Conservation (phyloP, 64 coral and sea anemone species). For the Platygyra sinensis region DNA sequence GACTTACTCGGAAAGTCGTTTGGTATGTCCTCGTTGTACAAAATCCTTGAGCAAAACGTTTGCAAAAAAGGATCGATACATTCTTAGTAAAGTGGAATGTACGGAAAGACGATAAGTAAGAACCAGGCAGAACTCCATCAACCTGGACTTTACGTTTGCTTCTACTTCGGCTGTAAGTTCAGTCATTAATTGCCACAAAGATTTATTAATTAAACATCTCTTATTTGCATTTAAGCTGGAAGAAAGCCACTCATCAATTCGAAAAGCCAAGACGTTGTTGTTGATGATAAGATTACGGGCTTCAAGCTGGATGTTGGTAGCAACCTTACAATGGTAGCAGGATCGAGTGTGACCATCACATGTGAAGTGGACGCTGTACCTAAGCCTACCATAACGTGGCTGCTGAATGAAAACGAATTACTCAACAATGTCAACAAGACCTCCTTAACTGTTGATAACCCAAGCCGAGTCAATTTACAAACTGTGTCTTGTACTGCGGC, state of each 20-base stretch:
- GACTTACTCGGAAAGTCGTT: no score
- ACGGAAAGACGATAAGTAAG: no score
- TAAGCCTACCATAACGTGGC: conserved; percentile 36
- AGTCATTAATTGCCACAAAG: no score
- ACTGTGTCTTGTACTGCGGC: conserved; percentile 47
- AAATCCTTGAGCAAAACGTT: no score
- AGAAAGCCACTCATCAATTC: conserved; percentile 10
- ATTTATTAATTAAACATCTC: neutral
- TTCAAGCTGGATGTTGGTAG: conserved; percentile 29
- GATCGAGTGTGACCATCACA: neutral
- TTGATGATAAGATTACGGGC: neutral
- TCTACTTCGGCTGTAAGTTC: no score
- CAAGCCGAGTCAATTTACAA: conserved; percentile 24
- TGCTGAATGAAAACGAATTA: conserved; percentile 48
- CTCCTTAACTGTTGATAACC: conserved; percentile 37
- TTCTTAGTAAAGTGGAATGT: no score
- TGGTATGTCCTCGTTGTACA: no score
- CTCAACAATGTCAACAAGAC: conserved; percentile 6
- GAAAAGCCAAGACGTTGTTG: neutral
- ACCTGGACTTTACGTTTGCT: no score
- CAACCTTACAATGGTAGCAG: conserved; percentile 31
- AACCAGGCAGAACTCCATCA: no score
- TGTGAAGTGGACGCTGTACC: conserved; percentile 40
- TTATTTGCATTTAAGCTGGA: neutral
- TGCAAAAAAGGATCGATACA: no score